These are phyloP conservation scores for Dufourea novaeangliae DNA, from an alignment of 1,140 invertebrate genomes.

Conservation along the genomic window DNA sequence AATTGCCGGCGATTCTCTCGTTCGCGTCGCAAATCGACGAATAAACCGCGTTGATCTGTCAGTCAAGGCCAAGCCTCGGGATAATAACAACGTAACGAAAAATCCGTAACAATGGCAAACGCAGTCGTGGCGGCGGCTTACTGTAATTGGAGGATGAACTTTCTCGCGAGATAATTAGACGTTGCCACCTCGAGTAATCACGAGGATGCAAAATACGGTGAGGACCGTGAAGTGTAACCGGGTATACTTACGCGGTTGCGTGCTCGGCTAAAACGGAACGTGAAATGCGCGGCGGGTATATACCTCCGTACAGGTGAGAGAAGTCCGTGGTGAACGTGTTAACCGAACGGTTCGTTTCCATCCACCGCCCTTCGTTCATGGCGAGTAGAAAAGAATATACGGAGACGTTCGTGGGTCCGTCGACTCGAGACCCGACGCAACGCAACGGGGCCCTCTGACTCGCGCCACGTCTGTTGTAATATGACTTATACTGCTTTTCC, in stretches of 20 bases:
- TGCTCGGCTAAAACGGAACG: neutral
- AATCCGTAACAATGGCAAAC: slow-evolving; percentile 55
- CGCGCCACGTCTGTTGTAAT: slow-evolving; percentile 6
- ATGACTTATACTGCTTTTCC: slow-evolving; percentile 65
- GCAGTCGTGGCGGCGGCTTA: slow-evolving; percentile 52
- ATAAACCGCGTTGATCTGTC: slow-evolving; percentile 39
- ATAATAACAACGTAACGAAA: slow-evolving; percentile 54
- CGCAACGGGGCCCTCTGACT: too few relatives aligned
- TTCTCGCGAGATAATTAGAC: slow-evolving; percentile 71
- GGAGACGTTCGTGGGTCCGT: slow-evolving; percentile 1
- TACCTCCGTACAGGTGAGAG: too few relatives aligned
- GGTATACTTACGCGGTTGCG: neutral
- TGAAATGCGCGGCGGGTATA: neutral
- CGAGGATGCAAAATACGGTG: slow-evolving; percentile 27
- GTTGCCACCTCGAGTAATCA: slow-evolving; percentile 56
- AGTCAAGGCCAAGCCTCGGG: slow-evolving; percentile 21
- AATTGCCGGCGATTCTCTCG: neutral
- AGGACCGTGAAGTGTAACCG: slow-evolving; percentile 22
- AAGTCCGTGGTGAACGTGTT: neutral
- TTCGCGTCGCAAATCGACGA: slow-evolving; percentile 35
- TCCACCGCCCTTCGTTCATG: neutral
- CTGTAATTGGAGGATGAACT: slow-evolving; percentile 68
- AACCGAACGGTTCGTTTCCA: slow-evolving; percentile 19
- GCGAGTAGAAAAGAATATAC: neutral
- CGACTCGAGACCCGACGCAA: slow-evolving; percentile 7